Base-by-base conservation (phyloP, 2,888 invertebrate species). In the Chymomyza caudatula region DNA sequence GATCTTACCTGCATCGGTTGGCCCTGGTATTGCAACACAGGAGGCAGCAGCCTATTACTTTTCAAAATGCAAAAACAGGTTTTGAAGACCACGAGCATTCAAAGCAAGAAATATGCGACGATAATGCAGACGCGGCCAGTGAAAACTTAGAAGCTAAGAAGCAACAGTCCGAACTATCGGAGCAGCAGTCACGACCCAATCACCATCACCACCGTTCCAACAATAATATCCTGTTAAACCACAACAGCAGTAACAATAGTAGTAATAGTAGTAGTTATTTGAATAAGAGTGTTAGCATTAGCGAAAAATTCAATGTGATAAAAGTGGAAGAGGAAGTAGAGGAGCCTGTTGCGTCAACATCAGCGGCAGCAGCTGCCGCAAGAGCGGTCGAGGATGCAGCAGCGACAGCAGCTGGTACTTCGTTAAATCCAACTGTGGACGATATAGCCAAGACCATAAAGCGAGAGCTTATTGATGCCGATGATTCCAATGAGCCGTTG, bases 291-390 rank as follows among this genome's bases (percentile, higher is more conserved):
- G 87, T 88, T 87, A 88, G 84, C 81, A 83, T 87, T 86, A 88
- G 85, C 86, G 89, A 89, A 80, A 90, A 90, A 87, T 83, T 87
- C 78, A 89, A 90, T 90, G 90, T 90, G 90, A 90, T 90, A 90
- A 90, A 89, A 85, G 80, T 74, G 89, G 90, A 84, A 71, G 73
- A 74, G 60, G 63, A 47, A 17, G 3, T 22, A 74, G 83, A 79
- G 65, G 82, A 79, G 22, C 83, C 85, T 23, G 83, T 85, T 54
- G 82, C 85, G 42, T 81, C 82, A 55, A 80, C 80, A 23, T 80
- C 80, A 43, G 80, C 80, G 8, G 80, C 80, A 52, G 71, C 71
- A 22, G 80, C 80, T 4, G 80, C 80, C 42, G 80, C 78, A 20
- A 72, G 69, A 43, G 71, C 75, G 19, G 75, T 74, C n/a, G 73